Conservation (phyloP, 2,797 vertebrate genomes). For the Coracias cyanogaster region DNA sequence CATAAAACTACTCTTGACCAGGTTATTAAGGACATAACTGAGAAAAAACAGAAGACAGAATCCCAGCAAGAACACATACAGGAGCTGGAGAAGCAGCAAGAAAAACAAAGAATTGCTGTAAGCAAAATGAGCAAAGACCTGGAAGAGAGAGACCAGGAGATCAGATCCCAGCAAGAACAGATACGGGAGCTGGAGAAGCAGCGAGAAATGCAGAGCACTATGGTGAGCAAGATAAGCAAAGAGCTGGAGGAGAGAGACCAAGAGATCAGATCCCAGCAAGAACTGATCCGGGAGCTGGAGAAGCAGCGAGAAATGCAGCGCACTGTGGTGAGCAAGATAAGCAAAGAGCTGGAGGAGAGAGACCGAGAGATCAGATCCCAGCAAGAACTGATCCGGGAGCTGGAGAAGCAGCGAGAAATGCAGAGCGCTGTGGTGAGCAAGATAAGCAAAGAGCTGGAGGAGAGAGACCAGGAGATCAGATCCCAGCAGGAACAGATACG, state of each 20-base stretch:
- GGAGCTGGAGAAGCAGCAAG: constrained; percentile 52
- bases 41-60: constrained; percentile 65
- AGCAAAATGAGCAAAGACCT: constrained; percentile 51
- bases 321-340: constrained; percentile 9
- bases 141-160: constrained; percentile 44
- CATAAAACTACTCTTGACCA: constrained; percentile 67
- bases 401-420: constrained; percentile 47
- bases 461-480: constrained; percentile 48
- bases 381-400: constrained; percentile 27
- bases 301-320: constrained; percentile 36
- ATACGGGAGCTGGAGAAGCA: constrained; percentile 55
- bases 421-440: constrained; percentile 14
- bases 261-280: constrained; percentile 46
- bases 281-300: constrained; percentile 45
- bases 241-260: constrained; percentile 59
- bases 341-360: constrained; percentile 54
- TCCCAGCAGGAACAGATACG: constrained; percentile 35
- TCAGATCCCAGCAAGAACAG: constrained; percentile 37
- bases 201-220: constrained; percentile 13
- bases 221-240: constrained; percentile 17
- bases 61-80: constrained; percentile 62
- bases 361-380: constrained; percentile 47
- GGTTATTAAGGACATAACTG: constrained; percentile 67
- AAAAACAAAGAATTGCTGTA: constrained; percentile 2
- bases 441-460: constrained; percentile 46